Conservation (phyloP, 64 coral and sea anemone genomes). For the Actinia equina region DNA sequence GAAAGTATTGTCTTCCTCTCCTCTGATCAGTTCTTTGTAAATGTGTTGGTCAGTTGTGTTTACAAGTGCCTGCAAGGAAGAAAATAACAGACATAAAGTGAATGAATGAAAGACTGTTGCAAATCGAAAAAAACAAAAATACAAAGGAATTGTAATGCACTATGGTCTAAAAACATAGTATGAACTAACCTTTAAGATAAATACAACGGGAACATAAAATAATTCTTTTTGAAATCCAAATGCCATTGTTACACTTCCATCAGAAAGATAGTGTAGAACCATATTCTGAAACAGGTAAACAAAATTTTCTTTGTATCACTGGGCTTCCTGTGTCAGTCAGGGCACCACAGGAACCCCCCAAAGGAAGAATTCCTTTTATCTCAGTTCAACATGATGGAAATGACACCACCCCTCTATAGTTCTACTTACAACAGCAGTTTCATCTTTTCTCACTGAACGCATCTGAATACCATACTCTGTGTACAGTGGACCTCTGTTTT, state of each 20-base stretch:
- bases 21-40: slow-evolving; percentile 78
- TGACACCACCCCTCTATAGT: no score
- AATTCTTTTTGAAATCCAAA: slow-evolving; percentile 69
- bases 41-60: slow-evolving; percentile 94
- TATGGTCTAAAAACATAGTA: not conserved
- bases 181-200: slow-evolving; percentile 72
- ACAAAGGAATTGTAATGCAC: no score
- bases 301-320: not conserved
- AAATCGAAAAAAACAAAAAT: no score
- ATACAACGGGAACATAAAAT: slow-evolving; percentile 88
- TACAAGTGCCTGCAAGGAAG: slow-evolving; percentile 54
- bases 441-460: slow-evolving; percentile 85
- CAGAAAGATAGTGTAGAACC: slow-evolving; percentile 82
- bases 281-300: slow-evolving; percentile 62
- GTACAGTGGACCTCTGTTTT: slow-evolving; percentile 77
- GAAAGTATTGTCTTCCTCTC: slow-evolving; percentile 84
- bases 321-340: no score
- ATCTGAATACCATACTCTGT: slow-evolving; percentile 97
- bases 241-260: slow-evolving; percentile 59
- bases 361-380: no score
- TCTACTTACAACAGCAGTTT: slow-evolving; percentile 85
- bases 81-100: not conserved
- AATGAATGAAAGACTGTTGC: no score
- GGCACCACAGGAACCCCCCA: no score
- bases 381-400: no score